A percentile compares a stretch with the other conserved stretches of the same genome.
phyloP scores from a whole-genome alignment of 2,797 vertebrate genomes.

The Glyptemys insculpta region DNA sequence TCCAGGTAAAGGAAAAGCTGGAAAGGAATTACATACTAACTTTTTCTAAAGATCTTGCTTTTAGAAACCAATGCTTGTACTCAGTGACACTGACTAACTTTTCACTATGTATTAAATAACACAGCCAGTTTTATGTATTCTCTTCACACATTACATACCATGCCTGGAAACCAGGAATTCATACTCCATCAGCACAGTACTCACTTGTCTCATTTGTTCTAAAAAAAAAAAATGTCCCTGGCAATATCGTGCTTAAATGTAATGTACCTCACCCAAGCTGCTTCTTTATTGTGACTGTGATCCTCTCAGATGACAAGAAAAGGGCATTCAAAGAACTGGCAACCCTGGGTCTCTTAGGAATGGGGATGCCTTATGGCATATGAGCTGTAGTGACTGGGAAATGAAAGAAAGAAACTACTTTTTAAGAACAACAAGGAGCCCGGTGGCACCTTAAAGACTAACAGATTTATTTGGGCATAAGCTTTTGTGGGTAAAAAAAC shows the following conservation, averaged over 20 bases:
- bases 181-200: background rate
- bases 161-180: background rate
- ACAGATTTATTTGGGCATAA: too few relatives aligned
- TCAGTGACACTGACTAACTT: background rate
- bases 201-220: background rate
- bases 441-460: too few relatives aligned
- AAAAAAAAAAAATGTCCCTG: background rate
- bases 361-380: background rate
- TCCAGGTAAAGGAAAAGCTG: background rate
- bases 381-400: background rate
- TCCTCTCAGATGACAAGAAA: background rate
- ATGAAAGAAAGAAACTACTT: background rate
- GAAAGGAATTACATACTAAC: background rate
- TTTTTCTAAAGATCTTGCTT: background rate
- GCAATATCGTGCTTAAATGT: background rate
- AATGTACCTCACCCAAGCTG: accelerated
- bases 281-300: background rate
- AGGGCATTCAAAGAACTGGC: background rate
- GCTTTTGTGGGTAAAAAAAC: too few relatives aligned
- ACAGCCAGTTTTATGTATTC: background rate
- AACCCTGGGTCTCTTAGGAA: background rate
- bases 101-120: background rate
- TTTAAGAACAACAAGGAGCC: background rate
- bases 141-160: background rate
- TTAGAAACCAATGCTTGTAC: background rate